Base-by-base conservation (phyloP, 1,140 invertebrate species). In the Lordiphosa stackelbergi region DNA sequence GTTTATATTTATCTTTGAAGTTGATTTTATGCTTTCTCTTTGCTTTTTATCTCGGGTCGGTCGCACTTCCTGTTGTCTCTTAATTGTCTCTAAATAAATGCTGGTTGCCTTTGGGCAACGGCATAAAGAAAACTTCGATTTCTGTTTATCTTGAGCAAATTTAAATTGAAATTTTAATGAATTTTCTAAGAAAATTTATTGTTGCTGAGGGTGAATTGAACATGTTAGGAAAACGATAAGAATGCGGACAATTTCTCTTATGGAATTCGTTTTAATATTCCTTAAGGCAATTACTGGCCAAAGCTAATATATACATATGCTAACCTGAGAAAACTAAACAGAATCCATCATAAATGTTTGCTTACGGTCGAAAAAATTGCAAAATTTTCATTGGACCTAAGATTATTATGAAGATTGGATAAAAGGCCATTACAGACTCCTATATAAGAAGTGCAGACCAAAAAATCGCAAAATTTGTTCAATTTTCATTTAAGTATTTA, bases 1-100 rank as follows among this genome's bases (percentile, higher is more conserved):
- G 28, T 45, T 37, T 49, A 63, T 48, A 47, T 8, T 35, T 22
- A 42, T 52, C 13, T 60, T 52, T 47, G 66, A 45, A 51, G 47
- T 71, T 54, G 61, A 71, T 73, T 66, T 66, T 49, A 51, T 57
- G 53, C 24, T 42, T 55, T 68, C 46, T 24, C 11, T 34, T 41
- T 38, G 13, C 43, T 40, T 45, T 54, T 42, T 54, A 24, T 24
- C 12, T 51, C 12, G 28, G 34, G 24, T 53, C 28, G 19, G 34
- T 16, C 24, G 28, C n/a, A 36, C 36, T 49, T 53, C 54, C 38
- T 54, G 64, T 68, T 65, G 64, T 65, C 56, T 60, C 5, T 61
- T 69, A 68, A 69, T 69, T 69, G 65, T 68, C 34, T 60, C 58
- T 68, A 68, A 68, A 48, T 68, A 68, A 68, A 37, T 59, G 53